Conservation (phyloP, 2,797 vertebrate species). For the Sebastolobus altivelis region DNA sequence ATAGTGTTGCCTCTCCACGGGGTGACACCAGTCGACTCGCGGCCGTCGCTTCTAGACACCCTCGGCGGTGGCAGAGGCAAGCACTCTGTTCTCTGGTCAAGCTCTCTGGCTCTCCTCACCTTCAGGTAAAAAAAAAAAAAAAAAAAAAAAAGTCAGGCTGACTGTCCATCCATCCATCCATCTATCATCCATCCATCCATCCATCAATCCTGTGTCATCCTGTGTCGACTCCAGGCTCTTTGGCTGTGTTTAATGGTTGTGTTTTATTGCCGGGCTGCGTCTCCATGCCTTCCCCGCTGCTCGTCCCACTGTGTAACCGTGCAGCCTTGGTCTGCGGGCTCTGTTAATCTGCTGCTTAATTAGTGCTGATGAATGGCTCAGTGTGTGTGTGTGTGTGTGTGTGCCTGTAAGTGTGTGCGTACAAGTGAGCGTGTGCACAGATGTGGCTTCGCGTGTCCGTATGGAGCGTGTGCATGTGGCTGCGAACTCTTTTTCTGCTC, state of each 20-base stretch:
- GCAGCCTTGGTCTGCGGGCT: slow-evolving; percentile 71
- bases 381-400: slow-evolving; percentile 43
- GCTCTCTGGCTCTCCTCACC: slow-evolving; percentile 89
- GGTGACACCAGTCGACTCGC: slow-evolving; percentile 80
- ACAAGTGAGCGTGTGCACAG: slow-evolving; percentile 13
- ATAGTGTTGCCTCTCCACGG: slow-evolving; percentile 88
- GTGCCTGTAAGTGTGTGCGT: not conserved
- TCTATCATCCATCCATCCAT: slow-evolving; percentile 52
- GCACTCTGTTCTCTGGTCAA: slow-evolving; percentile 80
- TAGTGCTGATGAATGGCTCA: slow-evolving; percentile 84
- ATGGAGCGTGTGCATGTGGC: slow-evolving; percentile 5
- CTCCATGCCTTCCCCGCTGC: slow-evolving; percentile 59
- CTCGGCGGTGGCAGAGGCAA: slow-evolving; percentile 67
- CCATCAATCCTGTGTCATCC: slow-evolving; percentile 70
- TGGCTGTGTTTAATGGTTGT: slow-evolving; percentile 70
- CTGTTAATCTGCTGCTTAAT: slow-evolving; percentile 85
- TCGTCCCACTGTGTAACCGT: slow-evolving; percentile 72
- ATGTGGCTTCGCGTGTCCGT: slow-evolving; percentile 29
- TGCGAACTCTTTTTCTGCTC: slow-evolving; percentile 51
- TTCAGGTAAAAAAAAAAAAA: slow-evolving; percentile 90
- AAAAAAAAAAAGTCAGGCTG: slow-evolving; percentile 57
- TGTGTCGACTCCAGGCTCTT: slow-evolving; percentile 66
- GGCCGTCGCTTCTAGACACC: slow-evolving; percentile 72
- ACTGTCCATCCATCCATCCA: slow-evolving; percentile 57
- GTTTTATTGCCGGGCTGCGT: slow-evolving; percentile 73